phyloP scores from a whole-genome alignment of 2,888 invertebrate genomes.

The Sesamia inferens region DNA sequence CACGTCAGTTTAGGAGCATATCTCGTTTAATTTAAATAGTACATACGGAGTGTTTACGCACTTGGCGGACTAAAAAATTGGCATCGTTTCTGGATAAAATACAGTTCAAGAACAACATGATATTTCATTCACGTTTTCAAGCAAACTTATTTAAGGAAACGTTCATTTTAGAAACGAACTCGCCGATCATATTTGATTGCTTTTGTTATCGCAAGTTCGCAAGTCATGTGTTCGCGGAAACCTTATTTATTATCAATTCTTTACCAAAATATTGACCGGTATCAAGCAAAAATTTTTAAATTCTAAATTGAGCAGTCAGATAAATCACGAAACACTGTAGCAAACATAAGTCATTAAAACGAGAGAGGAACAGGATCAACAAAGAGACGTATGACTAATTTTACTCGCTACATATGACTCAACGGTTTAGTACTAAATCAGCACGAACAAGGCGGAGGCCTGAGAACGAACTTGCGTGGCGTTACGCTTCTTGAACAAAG shows the following conservation, averaged over 20 bases:
- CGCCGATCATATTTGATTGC: constrained; percentile 22
- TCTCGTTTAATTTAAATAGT: constrained; percentile 65
- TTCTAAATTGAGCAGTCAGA: constrained; percentile 19
- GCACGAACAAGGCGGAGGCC: constrained; percentile 73
- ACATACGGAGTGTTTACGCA: constrained; percentile 67
- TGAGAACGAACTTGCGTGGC: constrained; percentile 86
- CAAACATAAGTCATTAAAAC: constrained; percentile 68
- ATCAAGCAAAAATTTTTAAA: constrained; percentile 32
- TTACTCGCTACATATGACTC: constrained; percentile 74
- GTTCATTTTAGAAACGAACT: constrained; percentile 50
- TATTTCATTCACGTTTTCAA: constrained; percentile 61
- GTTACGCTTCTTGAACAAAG: constrained; percentile 86
- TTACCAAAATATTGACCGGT: constrained; percentile 36
- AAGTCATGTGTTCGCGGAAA: constrained; percentile 43
- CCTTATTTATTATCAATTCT: constrained; percentile 38
- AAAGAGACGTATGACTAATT: constrained; percentile 79
- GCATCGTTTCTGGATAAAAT: constrained; percentile 66
- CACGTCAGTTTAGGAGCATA: constrained; percentile 53
- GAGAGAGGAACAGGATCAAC: constrained; percentile 69
- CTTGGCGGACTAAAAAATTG: constrained; percentile 68
- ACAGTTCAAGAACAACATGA: constrained; percentile 58
- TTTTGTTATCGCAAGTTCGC: constrained; percentile 47
- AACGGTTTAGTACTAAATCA: constrained; percentile 75
- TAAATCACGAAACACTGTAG: constrained; percentile 55
- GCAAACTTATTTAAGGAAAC: constrained; percentile 53